Conservation (phyloP, 2,888 invertebrate species). For the Drosophila neoperkinsi region DNA sequence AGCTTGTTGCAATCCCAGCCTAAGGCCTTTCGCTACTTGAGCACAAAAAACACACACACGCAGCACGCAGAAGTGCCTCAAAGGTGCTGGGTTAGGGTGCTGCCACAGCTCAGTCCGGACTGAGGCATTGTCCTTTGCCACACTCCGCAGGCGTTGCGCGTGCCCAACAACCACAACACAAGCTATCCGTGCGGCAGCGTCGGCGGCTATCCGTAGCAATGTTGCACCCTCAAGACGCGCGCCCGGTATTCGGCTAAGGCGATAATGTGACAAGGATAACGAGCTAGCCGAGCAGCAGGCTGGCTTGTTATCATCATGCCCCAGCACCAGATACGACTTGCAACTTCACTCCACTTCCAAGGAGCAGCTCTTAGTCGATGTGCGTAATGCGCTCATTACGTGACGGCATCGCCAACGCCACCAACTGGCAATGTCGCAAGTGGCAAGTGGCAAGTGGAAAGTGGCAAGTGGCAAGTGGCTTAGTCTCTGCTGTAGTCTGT, state of each 20-base stretch:
- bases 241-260: conserved; percentile 72
- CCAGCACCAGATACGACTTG: conserved; percentile 24
- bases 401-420: conserved; percentile 65
- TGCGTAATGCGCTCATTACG: conserved; percentile 80
- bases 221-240: conserved; percentile 75
- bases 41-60: conserved; percentile 55
- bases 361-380: conserved; percentile 19
- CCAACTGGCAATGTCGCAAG: conserved; percentile 44
- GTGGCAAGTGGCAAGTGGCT: conserved; percentile 36
- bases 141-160: conserved; percentile 68
- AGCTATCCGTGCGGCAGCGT: conserved; percentile 27
- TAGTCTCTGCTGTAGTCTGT: not conserved
- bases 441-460: conserved; percentile 31
- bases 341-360: not conserved
- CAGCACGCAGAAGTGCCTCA: conserved; percentile 5
- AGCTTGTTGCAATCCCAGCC: conserved; percentile 62
- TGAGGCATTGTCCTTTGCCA: conserved; percentile 62
- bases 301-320: conserved; percentile 67
- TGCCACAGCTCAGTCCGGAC: not conserved
- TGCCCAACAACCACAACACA: conserved; percentile 64
- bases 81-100: conserved; percentile 22
- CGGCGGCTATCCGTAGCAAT: conserved; percentile 70
- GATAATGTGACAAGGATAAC: conserved; percentile 82
- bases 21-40: conserved; percentile 77
- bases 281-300: conserved; percentile 49